Evolutionary conservation across 2,113 vertebrate species (phyloP).

Genomic region (Corythornis cristatus): DNA sequence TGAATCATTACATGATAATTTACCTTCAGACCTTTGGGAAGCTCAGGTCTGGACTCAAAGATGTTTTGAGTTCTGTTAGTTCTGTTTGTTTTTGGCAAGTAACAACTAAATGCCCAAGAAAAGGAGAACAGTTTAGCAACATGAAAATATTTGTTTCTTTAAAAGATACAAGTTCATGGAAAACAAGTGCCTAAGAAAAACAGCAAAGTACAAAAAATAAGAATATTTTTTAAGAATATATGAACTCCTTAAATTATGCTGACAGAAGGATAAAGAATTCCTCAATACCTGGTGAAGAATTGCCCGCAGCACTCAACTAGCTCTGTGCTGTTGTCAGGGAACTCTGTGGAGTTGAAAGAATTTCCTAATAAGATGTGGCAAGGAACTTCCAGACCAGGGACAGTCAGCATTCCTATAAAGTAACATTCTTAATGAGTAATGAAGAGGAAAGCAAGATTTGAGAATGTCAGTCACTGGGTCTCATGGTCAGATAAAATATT

Average conservation of each 20-base stretch:
- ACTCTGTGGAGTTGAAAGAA: conserved; percentile 61
- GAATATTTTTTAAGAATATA: not conserved
- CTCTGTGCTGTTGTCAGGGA: conserved; percentile 58
- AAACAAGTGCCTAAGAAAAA: not conserved
- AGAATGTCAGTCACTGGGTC: not conserved
- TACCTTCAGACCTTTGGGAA: not conserved
- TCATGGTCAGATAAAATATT: not conserved
- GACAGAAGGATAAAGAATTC: not conserved
- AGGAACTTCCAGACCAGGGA: conserved; percentile 46
- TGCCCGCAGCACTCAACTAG: conserved; percentile 78
- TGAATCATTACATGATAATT: not conserved
- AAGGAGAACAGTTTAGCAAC: not conserved
- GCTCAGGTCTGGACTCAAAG: not conserved
- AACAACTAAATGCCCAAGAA: not conserved
- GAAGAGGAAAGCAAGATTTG: not conserved
- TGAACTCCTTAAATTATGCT: not conserved
- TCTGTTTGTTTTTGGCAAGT: not conserved
- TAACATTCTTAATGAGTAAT: not conserved
- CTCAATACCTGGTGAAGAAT: conserved; percentile 79
- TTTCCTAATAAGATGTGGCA: conserved; percentile 74
- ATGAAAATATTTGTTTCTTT: not conserved
- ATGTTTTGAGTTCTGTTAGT: not conserved
- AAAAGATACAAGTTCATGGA: not conserved
- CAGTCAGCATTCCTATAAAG: conserved; percentile 80
- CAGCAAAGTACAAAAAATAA: not conserved